Evolutionary conservation across 1,140 invertebrate species (phyloP).

Genomic region (Alviniconcha marisindica): DNA sequence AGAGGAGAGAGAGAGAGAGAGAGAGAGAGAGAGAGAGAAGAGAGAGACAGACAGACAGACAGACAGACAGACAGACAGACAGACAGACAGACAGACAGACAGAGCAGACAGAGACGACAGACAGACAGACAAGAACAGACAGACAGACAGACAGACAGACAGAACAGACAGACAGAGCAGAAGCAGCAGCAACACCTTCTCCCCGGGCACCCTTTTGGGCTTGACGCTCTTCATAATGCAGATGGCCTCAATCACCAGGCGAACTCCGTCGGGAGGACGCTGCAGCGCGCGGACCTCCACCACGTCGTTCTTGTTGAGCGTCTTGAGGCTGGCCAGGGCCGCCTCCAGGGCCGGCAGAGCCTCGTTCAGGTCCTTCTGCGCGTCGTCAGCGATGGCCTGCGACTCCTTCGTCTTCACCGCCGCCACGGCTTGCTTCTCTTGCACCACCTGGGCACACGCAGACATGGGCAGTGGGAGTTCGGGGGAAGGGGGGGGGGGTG

Average conservation of each 20-base stretch:
- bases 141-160: too few relatives aligned
- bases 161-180: too few relatives aligned
- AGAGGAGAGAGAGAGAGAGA: too few relatives aligned
- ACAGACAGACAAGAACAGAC: too few relatives aligned
- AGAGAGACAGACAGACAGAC: too few relatives aligned
- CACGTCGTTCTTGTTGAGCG: conserved; percentile 85
- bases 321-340: conserved; percentile 84
- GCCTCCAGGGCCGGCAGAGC: conserved; percentile 85
- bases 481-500: too few relatives aligned
- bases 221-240: conserved; percentile 85
- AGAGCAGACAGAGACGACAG: too few relatives aligned
- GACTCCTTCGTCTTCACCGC: conserved; percentile 87
- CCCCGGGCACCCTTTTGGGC: conserved; percentile 80
- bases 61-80: too few relatives aligned
- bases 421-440: conserved; percentile 86
- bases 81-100: too few relatives aligned
- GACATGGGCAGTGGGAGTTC: too few relatives aligned
- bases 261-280: conserved; percentile 92
- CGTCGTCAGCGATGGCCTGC: conserved; percentile 88
- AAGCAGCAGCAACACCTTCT: too few relatives aligned
- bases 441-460: conserved; percentile 79
- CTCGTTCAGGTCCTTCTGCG: conserved; percentile 86
- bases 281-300: conserved; percentile 82
- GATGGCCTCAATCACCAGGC: conserved; percentile 89
- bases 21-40: too few relatives aligned